Percentiles rank a stretch among this genome's conserved stretches.
phyloP scores from a whole-genome alignment of 92 coral and sea anemone species.

The Muricea muricata region DNA sequence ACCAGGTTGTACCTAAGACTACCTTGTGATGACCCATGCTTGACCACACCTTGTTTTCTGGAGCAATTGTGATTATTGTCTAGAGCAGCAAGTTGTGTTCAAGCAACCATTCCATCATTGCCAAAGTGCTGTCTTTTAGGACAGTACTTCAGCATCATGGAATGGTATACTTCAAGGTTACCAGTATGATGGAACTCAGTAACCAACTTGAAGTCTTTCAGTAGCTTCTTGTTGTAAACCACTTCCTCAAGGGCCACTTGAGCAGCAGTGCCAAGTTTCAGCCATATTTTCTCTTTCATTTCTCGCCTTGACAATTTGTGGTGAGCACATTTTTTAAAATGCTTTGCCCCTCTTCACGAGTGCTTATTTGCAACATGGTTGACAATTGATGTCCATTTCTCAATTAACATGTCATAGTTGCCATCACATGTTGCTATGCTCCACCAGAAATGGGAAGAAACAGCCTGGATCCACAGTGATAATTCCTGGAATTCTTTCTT shows the following conservation, averaged over 20 bases:
- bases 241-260: conserved; percentile 67
- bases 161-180: conserved; percentile 52
- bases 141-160: conserved; percentile 50
- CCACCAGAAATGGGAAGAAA: conserved; percentile 73
- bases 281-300: conserved; percentile 55
- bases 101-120: conserved; percentile 57
- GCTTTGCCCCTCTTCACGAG: conserved; percentile 41
- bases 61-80: conserved; percentile 50
- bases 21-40: neutral
- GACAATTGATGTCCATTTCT: conserved; percentile 65
- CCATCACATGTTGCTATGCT: conserved; percentile 66
- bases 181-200: conserved; percentile 69
- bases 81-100: conserved; percentile 64
- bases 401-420: conserved; percentile 54
- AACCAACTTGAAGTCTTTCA: conserved; percentile 49
- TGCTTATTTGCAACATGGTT: conserved; percentile 57
- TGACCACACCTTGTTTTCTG: neutral
- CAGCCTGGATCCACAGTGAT: conserved; percentile 58
- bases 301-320: conserved; percentile 41
- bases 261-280: conserved; percentile 52
- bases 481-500: conserved; percentile 7
- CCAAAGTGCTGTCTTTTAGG: conserved; percentile 62
- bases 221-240: conserved; percentile 53
- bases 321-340: conserved; percentile 60
- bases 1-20: conserved; percentile 32